Conservation (phyloP, 2,797 vertebrate species). For the Gymnothorax javanicus region DNA sequence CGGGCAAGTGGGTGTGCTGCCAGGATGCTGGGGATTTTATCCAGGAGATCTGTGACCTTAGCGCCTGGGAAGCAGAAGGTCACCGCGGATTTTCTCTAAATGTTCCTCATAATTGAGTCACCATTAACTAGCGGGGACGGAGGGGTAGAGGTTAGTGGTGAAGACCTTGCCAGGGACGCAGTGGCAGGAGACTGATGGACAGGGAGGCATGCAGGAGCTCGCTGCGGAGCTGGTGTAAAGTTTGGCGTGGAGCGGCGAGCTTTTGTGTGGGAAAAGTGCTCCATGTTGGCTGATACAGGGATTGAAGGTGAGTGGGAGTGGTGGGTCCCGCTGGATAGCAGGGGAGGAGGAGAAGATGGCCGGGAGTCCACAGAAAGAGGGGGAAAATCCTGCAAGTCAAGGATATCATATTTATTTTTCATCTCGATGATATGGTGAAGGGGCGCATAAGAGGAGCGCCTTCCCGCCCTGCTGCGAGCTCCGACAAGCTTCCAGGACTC, state of each 20-base stretch:
- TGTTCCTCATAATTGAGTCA: constrained; percentile 3
- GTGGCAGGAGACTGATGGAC: no score
- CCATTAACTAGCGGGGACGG: background rate
- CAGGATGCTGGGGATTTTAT: background rate
- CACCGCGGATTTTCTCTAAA: background rate
- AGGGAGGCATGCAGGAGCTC: no score
- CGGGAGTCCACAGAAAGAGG: background rate
- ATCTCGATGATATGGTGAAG: background rate
- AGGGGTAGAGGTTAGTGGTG: background rate
- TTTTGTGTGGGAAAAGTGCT: no score
- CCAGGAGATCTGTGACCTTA: background rate
- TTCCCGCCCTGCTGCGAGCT: background rate
- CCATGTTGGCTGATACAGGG: background rate
- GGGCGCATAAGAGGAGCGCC: background rate
- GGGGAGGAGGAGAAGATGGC: background rate
- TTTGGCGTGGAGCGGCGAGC: no score
- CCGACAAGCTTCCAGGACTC: background rate
- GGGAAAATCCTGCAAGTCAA: background rate
- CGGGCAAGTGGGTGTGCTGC: background rate
- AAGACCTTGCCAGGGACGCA: no score
- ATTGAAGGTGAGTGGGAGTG: background rate
- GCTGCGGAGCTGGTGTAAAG: no score
- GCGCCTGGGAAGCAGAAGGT: background rate
- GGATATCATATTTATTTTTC: background rate
- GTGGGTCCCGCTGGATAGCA: background rate